phyloP scores from a whole-genome alignment of 2,797 vertebrate genomes.

The Anguilla obscura region DNA sequence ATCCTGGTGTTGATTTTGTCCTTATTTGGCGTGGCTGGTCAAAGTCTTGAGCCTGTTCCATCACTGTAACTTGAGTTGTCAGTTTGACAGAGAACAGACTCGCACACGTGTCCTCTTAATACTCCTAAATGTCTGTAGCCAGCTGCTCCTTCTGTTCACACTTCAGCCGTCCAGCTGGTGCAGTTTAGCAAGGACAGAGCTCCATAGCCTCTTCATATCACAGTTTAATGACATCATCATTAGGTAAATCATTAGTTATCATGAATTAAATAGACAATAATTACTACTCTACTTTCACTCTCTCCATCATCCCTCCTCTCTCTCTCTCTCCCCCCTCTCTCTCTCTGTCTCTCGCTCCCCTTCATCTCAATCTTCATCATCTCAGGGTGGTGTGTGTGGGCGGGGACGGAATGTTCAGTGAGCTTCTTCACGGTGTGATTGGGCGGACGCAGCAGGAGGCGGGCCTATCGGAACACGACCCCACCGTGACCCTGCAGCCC shows the following conservation, averaged over 20 bases:
- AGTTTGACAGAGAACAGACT: neutral
- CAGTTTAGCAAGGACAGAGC: too few species aligned
- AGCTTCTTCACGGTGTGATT: slow-evolving; percentile 81
- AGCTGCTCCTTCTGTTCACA: neutral
- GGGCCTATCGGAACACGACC: slow-evolving; percentile 72
- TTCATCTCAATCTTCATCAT: too few species aligned
- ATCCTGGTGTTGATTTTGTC: neutral
- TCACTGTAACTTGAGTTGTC: neutral
- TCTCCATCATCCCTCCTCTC: neutral
- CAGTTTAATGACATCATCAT: neutral
- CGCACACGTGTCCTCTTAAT: neutral
- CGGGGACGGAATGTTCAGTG: slow-evolving; percentile 84
- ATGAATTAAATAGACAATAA: neutral
- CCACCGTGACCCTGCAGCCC: slow-evolving; percentile 63
- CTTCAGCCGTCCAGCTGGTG: neutral
- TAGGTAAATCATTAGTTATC: neutral
- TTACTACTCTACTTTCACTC: neutral
- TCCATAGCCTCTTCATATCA: neutral
- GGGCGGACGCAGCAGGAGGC: slow-evolving; percentile 77
- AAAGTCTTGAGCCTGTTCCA: neutral
- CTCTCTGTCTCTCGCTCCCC: slow-evolving; percentile 37
- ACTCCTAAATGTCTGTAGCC: neutral
- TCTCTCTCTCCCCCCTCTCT: slow-evolving; percentile 36
- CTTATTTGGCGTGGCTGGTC: neutral
- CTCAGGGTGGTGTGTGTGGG: slow-evolving; percentile 82